Evolutionary conservation across 37 sponge, comb jelly and placozoan species (phyloP).

Genomic region (Oscarella lobularis): DNA sequence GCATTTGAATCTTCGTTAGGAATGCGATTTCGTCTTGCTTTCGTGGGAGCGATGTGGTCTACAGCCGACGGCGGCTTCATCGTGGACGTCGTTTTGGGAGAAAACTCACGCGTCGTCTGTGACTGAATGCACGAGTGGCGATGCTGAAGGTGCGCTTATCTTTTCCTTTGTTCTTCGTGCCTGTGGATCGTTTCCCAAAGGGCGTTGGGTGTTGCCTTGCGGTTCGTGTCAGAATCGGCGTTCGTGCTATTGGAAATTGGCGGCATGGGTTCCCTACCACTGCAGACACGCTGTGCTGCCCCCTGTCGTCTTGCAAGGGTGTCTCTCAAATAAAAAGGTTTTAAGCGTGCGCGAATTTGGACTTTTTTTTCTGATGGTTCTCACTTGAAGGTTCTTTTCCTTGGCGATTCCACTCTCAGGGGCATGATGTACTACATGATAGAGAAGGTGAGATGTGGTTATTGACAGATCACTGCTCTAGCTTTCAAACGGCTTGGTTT

Average conservation of each 20-base stretch:
- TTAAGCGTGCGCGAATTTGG: background rate
- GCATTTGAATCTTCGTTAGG: too few species aligned
- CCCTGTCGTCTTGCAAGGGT: background rate
- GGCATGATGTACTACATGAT: constrained; percentile 29
- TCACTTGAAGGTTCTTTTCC: constrained; percentile 5
- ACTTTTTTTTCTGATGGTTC: background rate
- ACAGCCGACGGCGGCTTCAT: background rate
- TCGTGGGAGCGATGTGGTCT: background rate
- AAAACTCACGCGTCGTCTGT: too few species aligned
- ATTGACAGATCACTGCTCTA: background rate
- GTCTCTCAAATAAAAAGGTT: background rate
- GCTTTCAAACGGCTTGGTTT: background rate
- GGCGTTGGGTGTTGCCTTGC: constrained; percentile 16
- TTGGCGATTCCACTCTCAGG: constrained; percentile 20
- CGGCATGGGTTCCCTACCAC: constrained; percentile 6
- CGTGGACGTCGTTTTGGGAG: too few species aligned
- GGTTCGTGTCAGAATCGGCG: background rate
- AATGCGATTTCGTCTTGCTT: background rate
- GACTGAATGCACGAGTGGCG: too few species aligned
- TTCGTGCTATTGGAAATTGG: constrained; percentile 12
- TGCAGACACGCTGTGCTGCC: background rate
- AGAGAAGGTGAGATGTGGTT: constrained; percentile 5
- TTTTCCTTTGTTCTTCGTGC: too few species aligned
- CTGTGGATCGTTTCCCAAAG: too few species aligned
- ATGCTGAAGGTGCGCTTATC: too few species aligned